phyloP scores from a whole-genome alignment of 2,888 invertebrate species.

The Arge pagana region DNA sequence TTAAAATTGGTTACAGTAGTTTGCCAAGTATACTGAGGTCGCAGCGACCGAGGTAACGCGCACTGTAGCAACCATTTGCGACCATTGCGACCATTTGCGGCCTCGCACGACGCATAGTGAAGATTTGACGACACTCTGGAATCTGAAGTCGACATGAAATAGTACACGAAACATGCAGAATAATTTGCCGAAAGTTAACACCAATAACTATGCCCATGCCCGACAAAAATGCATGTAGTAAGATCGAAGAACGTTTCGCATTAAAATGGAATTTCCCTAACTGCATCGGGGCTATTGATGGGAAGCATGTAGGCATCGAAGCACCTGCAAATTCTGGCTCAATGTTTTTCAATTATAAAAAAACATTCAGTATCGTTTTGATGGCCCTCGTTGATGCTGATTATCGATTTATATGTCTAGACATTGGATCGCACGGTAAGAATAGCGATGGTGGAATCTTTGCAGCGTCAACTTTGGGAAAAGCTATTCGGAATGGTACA shows the following conservation, averaged over 20 bases:
- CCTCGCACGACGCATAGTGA: too few relatives aligned
- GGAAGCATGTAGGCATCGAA: slow-evolving; percentile 15
- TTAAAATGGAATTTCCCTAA: neutral
- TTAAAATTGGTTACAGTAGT: too few relatives aligned
- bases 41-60: too few relatives aligned
- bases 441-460: slow-evolving; percentile 37
- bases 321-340: slow-evolving; percentile 14
- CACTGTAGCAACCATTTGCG: too few relatives aligned
- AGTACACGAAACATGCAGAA: neutral
- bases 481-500: slow-evolving; percentile 23
- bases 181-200: neutral
- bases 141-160: too few relatives aligned
- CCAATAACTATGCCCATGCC: neutral
- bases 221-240: neutral
- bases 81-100: too few relatives aligned
- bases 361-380: slow-evolving; percentile 24
- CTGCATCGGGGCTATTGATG: neutral
- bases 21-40: too few relatives aligned
- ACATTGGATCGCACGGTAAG: slow-evolving; percentile 35
- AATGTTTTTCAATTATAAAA: slow-evolving; percentile 19
- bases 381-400: slow-evolving; percentile 29
- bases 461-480: slow-evolving; percentile 30
- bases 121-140: too few relatives aligned
- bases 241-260: neutral
- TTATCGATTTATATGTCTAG: slow-evolving; percentile 35